Evolutionary conservation across 2,888 invertebrate species (phyloP).

Genomic region (Nymphalis urticae): DNA sequence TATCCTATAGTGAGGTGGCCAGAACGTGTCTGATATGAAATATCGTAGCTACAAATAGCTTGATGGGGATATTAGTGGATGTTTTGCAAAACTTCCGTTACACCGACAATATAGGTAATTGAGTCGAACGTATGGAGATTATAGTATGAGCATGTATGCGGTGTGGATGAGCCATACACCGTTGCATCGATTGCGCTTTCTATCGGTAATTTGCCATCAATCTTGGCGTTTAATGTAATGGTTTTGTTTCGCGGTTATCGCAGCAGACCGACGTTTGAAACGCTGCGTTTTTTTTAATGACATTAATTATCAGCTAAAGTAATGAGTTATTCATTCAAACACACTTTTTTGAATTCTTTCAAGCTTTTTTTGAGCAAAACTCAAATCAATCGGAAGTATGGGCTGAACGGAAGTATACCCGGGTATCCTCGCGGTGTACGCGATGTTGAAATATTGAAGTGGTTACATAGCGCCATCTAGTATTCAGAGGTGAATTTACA

Average conservation of each 20-base stretch:
- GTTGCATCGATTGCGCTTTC: constrained; percentile 47
- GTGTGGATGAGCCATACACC: constrained; percentile 32
- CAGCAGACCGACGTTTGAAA: constrained; percentile 43
- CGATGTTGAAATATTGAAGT: too few relatives aligned
- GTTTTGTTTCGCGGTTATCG: constrained; percentile 50
- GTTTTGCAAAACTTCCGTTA: constrained; percentile 23
- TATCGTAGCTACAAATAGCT: not conserved
- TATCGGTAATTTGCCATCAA: constrained; percentile 67
- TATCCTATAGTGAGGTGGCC: not conserved
- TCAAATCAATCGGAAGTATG: too few relatives aligned
- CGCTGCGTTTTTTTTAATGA: constrained; percentile 26
- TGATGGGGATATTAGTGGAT: constrained; percentile 1
- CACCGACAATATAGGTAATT: constrained; percentile 33
- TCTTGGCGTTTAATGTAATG: constrained; percentile 58
- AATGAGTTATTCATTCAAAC: not conserved
- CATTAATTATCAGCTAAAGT: not conserved
- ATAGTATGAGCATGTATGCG: constrained; percentile 10
- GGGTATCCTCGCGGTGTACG: too few relatives aligned
- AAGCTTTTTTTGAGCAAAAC: too few relatives aligned
- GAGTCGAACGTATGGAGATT: constrained; percentile 25
- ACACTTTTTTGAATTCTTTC: too few relatives aligned
- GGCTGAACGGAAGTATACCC: too few relatives aligned
- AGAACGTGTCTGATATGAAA: not conserved
- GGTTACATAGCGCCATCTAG: too few relatives aligned
- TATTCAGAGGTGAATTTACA: too few relatives aligned